Evolutionary conservation across 1,140 invertebrate species (phyloP).

Genomic region (Euborellia annulipes): DNA sequence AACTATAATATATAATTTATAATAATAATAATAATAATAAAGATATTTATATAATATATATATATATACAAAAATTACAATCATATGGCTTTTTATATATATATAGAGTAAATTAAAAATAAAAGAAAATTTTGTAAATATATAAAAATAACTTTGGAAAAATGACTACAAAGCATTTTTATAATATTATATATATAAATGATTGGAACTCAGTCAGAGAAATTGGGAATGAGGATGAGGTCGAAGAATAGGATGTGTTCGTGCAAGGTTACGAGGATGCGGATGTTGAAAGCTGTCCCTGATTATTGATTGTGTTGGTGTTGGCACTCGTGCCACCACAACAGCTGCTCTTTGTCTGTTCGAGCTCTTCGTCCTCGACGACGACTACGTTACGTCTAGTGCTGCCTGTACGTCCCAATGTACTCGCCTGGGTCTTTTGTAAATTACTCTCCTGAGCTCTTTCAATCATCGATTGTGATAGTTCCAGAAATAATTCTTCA

Average conservation of each 20-base stretch:
- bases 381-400: slow-evolving; percentile 37
- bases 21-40: too few species aligned
- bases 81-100: too few species aligned
- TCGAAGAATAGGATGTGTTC: slow-evolving; percentile 1
- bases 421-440: slow-evolving; percentile 28
- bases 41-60: too few species aligned
- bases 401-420: slow-evolving; percentile 32
- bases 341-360: slow-evolving; percentile 7
- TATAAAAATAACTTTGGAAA: too few species aligned
- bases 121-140: too few species aligned
- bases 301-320: not conserved
- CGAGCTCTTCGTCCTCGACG: slow-evolving; percentile 36
- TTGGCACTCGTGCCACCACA: slow-evolving; percentile 6
- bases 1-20: too few species aligned
- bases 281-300: not conserved
- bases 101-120: too few species aligned
- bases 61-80: too few species aligned
- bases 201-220: not conserved
- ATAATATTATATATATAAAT: not conserved
- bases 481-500: slow-evolving; percentile 80
- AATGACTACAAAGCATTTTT: slow-evolving; percentile 3
- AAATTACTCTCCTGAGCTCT: slow-evolving; percentile 30
- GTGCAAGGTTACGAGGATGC: slow-evolving; percentile 1
- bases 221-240: not conserved
- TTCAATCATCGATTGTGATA: slow-evolving; percentile 54